phyloP scores from a whole-genome alignment of 1,140 invertebrate genomes.

The Episyrphus balteatus region DNA sequence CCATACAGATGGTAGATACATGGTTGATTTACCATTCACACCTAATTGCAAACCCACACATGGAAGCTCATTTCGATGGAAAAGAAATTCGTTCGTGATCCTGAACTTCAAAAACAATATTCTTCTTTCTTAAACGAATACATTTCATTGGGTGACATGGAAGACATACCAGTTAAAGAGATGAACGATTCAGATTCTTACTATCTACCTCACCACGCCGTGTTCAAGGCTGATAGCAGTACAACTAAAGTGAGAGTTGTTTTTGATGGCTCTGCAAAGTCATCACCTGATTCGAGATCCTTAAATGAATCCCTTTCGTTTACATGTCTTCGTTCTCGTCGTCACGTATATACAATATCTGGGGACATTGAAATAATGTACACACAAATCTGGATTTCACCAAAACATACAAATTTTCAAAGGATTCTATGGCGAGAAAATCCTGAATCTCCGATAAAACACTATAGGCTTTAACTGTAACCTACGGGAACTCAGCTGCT shows the following conservation, averaged over 20 bases:
- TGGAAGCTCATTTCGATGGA: no score
- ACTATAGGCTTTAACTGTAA: conserved; percentile 20
- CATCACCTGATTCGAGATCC: conserved; percentile 7
- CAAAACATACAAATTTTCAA: conserved; percentile 19
- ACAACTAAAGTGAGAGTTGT: no score
- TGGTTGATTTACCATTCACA: no score
- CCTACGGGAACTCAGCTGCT: conserved; percentile 18
- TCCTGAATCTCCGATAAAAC: conserved; percentile 12
- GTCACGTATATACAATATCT: conserved; percentile 12
- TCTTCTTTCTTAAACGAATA: no score
- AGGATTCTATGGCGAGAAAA: conserved; percentile 27
- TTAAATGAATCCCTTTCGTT: conserved; percentile 26
- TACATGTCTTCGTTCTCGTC: conserved; percentile 23
- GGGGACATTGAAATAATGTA: conserved; percentile 26
- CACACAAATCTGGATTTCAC: conserved; percentile 12
- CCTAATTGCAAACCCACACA: no score
- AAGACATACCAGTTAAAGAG: no score
- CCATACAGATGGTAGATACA: no score
- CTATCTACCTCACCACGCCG: conserved; percentile 20
- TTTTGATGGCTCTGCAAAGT: conserved; percentile 10
- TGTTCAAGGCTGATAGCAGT: conserved; percentile 15
- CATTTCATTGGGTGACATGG: no score
- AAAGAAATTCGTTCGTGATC: no score
- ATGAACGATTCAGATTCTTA: no score
- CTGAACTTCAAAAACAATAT: no score